Percentiles rank a stretch among this genome's conserved stretches.
These are phyloP conservation scores for Hemicentrotus pulcherrimus DNA, from an alignment of 35 echinoderm and acorn worm species.

Conservation along the genomic window DNA sequence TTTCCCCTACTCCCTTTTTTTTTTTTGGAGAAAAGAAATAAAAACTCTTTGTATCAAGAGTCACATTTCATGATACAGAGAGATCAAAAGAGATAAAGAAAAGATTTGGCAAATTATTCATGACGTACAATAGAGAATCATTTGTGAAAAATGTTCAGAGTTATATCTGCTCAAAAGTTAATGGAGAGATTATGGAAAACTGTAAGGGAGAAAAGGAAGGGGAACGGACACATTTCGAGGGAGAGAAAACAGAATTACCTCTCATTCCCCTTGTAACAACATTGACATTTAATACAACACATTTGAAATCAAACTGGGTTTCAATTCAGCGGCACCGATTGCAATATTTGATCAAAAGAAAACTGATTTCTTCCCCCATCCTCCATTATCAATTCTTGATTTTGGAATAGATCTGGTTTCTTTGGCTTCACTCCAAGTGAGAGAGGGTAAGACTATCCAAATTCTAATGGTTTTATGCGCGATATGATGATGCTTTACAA, in stretches of 20 bases:
- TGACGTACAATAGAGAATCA: not conserved
- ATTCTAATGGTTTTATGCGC: not conserved
- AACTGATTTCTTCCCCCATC: not conserved
- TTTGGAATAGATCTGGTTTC: not conserved
- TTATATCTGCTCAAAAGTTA: too few relatives aligned
- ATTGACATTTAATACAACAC: not conserved
- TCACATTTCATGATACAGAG: not conserved
- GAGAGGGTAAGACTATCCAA: conserved; percentile 1
- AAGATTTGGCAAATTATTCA: not conserved
- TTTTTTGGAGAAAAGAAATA: not conserved
- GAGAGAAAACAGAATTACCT: not conserved
- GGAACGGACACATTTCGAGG: not conserved
- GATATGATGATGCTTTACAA: conserved; percentile 12
- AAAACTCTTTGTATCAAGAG: not conserved
- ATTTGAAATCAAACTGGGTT: not conserved
- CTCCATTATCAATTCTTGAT: not conserved
- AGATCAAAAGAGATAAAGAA: conserved; percentile 7
- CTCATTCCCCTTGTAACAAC: not conserved
- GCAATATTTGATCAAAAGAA: not conserved
- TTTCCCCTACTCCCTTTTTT: not conserved
- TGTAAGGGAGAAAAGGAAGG: not conserved
- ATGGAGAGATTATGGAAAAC: too few relatives aligned
- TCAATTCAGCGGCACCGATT: not conserved
- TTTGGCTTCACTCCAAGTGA: not conserved
- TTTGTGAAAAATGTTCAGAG: not conserved